Percentiles rank a stretch among this genome's conserved stretches.
These are phyloP conservation scores for Coracopsis vasa DNA, from an alignment of 2,113 vertebrate species.

Conservation along the genomic window DNA sequence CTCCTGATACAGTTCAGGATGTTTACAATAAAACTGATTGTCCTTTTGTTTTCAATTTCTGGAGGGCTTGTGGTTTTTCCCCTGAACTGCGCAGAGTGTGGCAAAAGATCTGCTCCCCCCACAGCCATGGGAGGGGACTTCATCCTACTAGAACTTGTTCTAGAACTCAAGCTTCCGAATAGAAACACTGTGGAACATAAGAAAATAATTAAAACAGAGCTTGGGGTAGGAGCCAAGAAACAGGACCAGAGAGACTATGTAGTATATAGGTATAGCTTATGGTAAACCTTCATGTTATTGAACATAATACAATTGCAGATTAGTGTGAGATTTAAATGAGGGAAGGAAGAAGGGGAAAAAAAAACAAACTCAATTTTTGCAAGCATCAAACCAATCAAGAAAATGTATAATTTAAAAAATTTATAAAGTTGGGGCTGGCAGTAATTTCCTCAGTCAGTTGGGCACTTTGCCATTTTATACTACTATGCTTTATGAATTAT, in stretches of 20 bases:
- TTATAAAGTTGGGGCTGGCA: constrained; percentile 46
- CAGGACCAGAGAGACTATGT: neutral
- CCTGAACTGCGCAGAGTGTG: neutral
- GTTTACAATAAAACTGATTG: neutral
- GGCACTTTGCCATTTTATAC: constrained; percentile 58
- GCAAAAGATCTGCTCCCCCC: neutral
- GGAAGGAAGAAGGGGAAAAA: neutral
- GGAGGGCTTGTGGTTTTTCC: neutral
- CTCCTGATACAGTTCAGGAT: neutral
- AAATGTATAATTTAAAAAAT: constrained; percentile 67
- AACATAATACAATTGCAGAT: neutral
- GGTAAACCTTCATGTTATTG: neutral
- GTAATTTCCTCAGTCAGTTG: constrained; percentile 66
- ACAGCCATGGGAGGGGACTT: neutral
- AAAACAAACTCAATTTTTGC: neutral
- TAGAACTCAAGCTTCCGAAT: neutral
- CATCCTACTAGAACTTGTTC: neutral
- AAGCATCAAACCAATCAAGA: constrained; percentile 49
- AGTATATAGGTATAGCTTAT: neutral
- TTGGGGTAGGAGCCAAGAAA: neutral
- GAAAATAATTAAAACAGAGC: neutral
- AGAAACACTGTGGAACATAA: neutral
- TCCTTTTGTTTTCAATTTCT: neutral
- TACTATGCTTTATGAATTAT: constrained; percentile 68
- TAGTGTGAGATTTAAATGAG: neutral